These are phyloP conservation scores for Eidolon dupreanum DNA, from an alignment of 2,797 vertebrate species.

Conservation along the genomic window DNA sequence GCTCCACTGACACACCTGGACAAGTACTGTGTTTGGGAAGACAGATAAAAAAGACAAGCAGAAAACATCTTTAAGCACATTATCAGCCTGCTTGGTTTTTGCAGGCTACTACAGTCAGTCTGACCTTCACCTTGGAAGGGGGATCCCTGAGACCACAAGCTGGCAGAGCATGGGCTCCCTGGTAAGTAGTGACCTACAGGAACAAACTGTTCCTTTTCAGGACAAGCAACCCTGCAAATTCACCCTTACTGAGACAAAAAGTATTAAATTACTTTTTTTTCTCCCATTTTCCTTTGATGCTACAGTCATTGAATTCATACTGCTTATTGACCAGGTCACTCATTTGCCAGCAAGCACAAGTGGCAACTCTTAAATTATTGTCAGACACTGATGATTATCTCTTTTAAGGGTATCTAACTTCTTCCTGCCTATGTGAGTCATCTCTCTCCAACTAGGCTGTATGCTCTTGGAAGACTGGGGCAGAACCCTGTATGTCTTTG, in stretches of 20 bases:
- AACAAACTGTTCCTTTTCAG: constrained; percentile 13
- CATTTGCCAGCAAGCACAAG: neutral
- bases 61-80: constrained; percentile 48
- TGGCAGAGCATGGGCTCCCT: constrained; percentile 53
- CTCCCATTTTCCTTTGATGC: neutral
- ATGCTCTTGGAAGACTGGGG: neutral
- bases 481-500: neutral
- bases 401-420: neutral
- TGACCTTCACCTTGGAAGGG: constrained; percentile 54
- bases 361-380: neutral
- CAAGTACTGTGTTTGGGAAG: constrained; percentile 30
- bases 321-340: neutral
- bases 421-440: neutral
- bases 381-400: neutral
- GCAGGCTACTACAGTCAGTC: constrained; percentile 32
- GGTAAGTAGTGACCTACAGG: constrained; percentile 43
- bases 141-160: constrained; percentile 52
- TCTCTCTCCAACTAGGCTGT: neutral
- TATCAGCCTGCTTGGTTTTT: constrained; percentile 68
- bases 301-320: neutral
- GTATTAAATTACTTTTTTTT: neutral
- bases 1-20: constrained; percentile 19
- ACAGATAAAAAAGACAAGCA: constrained; percentile 39
- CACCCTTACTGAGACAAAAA: neutral
- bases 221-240: neutral